A percentile compares a stretch with the other conserved stretches of the same genome.
Evolutionary conservation across 1,140 invertebrate species (phyloP).

Genomic region (Zaprionus taronus): DNA sequence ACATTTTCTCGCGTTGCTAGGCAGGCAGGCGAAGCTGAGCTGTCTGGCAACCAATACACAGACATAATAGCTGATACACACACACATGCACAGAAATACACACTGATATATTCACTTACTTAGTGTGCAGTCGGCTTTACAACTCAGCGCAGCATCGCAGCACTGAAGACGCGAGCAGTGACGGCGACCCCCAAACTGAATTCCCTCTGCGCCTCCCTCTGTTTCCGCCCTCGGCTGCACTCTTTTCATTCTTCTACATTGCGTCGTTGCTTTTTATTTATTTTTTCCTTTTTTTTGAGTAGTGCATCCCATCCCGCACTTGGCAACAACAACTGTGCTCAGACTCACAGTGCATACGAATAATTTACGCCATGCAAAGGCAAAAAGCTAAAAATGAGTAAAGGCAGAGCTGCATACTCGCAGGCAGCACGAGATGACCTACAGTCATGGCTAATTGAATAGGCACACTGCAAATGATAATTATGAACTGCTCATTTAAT

Average conservation of each 20-base stretch:
- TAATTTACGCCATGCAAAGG: conserved; percentile 73
- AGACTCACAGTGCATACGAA: conserved; percentile 72
- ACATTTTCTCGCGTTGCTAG: conserved; percentile 70
- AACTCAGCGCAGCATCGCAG: conserved; percentile 47
- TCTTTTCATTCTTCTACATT: conserved; percentile 68
- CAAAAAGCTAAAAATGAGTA: conserved; percentile 81
- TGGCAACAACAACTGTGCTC: conserved; percentile 56
- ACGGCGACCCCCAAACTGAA: conserved; percentile 62
- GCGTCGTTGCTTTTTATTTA: conserved; percentile 50
- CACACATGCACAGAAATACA: conserved; percentile 5
- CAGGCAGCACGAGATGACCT: conserved; percentile 29
- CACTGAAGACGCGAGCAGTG: conserved; percentile 19
- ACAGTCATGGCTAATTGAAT: conserved; percentile 40
- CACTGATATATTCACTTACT: conserved; percentile 19
- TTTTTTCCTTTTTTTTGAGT: conserved; percentile 26
- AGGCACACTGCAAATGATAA: neutral
- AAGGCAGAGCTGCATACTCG: conserved; percentile 45
- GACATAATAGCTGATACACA: conserved; percentile 21
- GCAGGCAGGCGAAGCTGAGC: conserved; percentile 17
- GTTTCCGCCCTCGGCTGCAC: conserved; percentile 40
- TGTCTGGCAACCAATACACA: neutral
- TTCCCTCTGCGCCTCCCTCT: conserved; percentile 37
- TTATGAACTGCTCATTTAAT: neutral
- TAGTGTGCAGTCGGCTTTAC: conserved; percentile 64
- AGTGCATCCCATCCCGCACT: conserved; percentile 40